Base-by-base conservation (phyloP, 2,888 invertebrate species). In the Acholoe squamosa region DNA sequence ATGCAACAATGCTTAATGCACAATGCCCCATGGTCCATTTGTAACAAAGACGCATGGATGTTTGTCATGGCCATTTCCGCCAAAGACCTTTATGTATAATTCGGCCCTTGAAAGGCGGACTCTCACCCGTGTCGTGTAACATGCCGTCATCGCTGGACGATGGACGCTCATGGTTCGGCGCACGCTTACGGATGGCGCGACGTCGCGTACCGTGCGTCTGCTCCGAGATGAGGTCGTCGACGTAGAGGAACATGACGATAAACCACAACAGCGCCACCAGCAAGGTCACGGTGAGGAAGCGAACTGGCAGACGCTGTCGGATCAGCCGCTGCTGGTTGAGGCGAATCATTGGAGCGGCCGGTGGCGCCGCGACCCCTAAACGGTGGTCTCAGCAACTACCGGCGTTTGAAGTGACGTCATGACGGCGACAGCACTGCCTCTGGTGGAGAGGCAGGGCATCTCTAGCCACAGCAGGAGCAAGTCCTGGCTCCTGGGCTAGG, bases 241-340 rank as follows among this genome's bases (percentile, higher is more conserved):
- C 52, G 51, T 90, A 90, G n/a, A 86, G 34, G 84, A 90, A 90
- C 84, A 90, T 90, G 28, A 90, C 52, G 33, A 90, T 43, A 43
- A 90, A 90, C 90, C 90, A 90, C 22, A 84, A n/a, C 33, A 90
- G 51, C n/a, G 90, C 90, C 25, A 90, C 61, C 54, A 90, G n/a
- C 34, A 90, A 67, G 25, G 67, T 86, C 28, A 76, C 86, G 34
- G 54, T 33, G 52, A 90, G 61, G 71, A 90, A 86, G 19, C 56
- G 51, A 31, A 90, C 19, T 33, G 90, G 90, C 90, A 90, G 33
- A 54, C 54, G 86, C 86, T 86, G 86, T 25, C 86, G 86, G 25
- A 86, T 31, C 54, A 86, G 52, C 3, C 86, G 52, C 86, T 86
- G 86, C 54, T 86, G 86, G 56, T 86, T 86, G 19, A 86, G 16